Evolutionary conservation across 2,797 vertebrate species (phyloP).

Genomic region (Bovichtus diacanthus): DNA sequence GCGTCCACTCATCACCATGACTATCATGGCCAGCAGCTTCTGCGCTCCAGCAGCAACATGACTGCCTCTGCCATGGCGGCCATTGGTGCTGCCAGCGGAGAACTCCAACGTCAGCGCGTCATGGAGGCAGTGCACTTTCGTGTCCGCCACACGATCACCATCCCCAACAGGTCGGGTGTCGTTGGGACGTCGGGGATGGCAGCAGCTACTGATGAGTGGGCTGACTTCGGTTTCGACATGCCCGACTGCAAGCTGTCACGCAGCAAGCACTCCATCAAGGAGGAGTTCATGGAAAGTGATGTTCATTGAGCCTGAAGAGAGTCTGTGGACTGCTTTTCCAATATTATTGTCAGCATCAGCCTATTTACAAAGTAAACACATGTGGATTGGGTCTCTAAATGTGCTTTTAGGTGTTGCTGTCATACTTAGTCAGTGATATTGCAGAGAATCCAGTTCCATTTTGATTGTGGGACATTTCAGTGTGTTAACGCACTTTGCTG

Average conservation of each 20-base stretch:
- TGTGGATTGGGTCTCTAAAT: conserved; percentile 21
- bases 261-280: conserved; percentile 94
- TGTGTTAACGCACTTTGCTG: conserved; percentile 33
- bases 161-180: conserved; percentile 90
- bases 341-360: conserved; percentile 33
- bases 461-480: conserved; percentile 24
- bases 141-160: conserved; percentile 98
- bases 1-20: conserved; percentile 78
- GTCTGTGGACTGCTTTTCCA: conserved; percentile 37
- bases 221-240: conserved; percentile 98
- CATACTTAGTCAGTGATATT: conserved; percentile 35
- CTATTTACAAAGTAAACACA: conserved; percentile 21
- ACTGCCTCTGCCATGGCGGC: conserved; percentile 88
- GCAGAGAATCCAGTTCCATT: conserved; percentile 28
- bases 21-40: conserved; percentile 93
- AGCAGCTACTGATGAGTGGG: conserved; percentile 90
- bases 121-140: conserved; percentile 99
- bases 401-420: conserved; percentile 35
- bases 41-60: conserved; percentile 94
- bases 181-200: conserved; percentile 73
- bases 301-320: conserved; percentile 85
- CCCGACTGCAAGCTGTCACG: conserved; percentile 93
- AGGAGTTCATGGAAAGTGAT: conserved; percentile 94
- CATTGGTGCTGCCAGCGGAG: conserved; percentile 90
- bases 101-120: conserved; percentile 96